These are phyloP conservation scores for Drosophila lini DNA, from an alignment of 1,140 invertebrate genomes.

Conservation along the genomic window DNA sequence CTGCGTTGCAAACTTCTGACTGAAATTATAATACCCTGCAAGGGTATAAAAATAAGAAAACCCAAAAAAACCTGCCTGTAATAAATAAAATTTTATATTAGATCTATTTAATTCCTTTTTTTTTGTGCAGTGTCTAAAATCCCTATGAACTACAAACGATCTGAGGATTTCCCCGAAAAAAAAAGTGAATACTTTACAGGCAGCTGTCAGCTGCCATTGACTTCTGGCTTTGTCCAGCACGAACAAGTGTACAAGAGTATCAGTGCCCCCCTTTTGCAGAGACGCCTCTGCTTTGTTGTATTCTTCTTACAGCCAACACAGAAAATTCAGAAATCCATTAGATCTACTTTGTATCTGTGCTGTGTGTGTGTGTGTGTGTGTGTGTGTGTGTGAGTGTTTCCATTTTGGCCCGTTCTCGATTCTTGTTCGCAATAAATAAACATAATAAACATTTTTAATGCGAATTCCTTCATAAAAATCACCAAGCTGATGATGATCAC, in stretches of 20 bases:
- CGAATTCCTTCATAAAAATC: constrained; percentile 78
- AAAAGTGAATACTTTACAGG: constrained; percentile 3
- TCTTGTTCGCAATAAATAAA: constrained; percentile 80
- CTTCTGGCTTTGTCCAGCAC: constrained; percentile 7
- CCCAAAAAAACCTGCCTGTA: too few relatives aligned
- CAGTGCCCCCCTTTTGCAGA: background rate
- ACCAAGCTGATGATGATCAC: constrained; percentile 57
- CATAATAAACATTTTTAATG: constrained; percentile 82
- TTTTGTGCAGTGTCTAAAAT: background rate
- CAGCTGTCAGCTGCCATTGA: constrained; percentile 29
- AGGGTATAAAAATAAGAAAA: too few relatives aligned
- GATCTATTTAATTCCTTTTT: background rate
- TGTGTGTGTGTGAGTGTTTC: constrained; percentile 41
- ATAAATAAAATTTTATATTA: too few relatives aligned
- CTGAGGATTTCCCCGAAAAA: constrained; percentile 36
- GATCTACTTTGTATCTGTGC: constrained; percentile 44
- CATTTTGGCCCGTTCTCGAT: constrained; percentile 70
- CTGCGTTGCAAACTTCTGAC: too few relatives aligned
- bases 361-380: constrained; percentile 12
- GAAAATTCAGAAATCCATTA: constrained; percentile 65
- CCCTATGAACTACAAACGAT: background rate
- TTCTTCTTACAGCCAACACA: constrained; percentile 37
- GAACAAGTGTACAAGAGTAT: constrained; percentile 34
- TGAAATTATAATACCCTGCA: too few relatives aligned
- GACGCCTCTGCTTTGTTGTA: constrained; percentile 28